These are phyloP conservation scores for Columba janthina DNA, from an alignment of 2,113 vertebrate genomes.

Conservation along the genomic window DNA sequence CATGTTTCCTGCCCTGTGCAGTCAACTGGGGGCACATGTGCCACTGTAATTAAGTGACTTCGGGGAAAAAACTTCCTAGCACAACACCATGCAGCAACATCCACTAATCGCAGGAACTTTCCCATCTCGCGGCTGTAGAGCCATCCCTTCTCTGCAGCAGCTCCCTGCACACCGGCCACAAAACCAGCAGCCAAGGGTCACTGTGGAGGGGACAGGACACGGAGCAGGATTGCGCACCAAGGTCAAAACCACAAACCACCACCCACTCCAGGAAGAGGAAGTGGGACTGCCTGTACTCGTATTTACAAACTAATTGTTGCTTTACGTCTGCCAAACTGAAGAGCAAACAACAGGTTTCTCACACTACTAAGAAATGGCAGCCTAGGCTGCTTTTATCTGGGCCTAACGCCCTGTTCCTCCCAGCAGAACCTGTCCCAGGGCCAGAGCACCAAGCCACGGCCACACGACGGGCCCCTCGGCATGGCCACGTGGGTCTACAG, in stretches of 20 bases:
- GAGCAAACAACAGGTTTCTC: neutral
- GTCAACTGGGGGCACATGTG: rapidly evolving
- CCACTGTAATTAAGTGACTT: neutral
- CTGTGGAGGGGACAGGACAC: neutral
- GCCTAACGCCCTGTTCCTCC: neutral
- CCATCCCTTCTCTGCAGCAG: neutral
- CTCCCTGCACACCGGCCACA: neutral
- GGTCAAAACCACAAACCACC: neutral
- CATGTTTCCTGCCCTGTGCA: neutral
- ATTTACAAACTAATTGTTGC: neutral
- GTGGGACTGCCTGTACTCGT: neutral
- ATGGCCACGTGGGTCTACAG: rapidly evolving
- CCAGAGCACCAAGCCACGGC: neutral
- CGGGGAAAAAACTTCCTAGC: neutral
- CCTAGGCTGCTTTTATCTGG: neutral
- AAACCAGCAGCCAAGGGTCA: neutral
- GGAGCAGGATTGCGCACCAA: neutral
- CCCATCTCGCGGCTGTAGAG: neutral
- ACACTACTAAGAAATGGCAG: neutral
- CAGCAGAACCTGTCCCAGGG: neutral
- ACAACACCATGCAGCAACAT: neutral
- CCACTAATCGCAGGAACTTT: neutral
- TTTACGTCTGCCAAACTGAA: neutral
- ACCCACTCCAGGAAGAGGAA: conserved; percentile 32
- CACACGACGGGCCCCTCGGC: neutral